These are phyloP conservation scores for Hypena proboscidalis DNA, from an alignment of 2,888 invertebrate genomes.

Conservation along the genomic window DNA sequence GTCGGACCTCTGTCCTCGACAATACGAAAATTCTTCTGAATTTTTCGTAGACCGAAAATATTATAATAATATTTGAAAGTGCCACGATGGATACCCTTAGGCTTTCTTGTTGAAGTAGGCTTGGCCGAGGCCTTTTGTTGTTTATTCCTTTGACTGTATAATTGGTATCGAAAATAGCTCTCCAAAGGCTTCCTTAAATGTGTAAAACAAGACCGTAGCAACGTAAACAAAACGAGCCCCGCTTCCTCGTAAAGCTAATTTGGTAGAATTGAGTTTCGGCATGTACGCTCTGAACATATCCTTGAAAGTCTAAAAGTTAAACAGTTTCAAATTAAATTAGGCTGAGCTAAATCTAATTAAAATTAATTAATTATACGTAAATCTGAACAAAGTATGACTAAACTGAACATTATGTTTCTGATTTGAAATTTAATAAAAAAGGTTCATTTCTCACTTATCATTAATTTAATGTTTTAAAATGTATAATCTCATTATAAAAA, in stretches of 20 bases:
- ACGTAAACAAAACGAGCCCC: not conserved
- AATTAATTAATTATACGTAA: not conserved
- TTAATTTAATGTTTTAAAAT: too few species aligned
- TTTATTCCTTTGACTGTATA: constrained; percentile 4
- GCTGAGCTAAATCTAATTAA: not conserved
- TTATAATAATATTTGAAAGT: not conserved
- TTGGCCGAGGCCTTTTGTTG: not conserved
- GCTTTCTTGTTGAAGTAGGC: not conserved
- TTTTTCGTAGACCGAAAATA: not conserved
- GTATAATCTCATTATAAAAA: too few species aligned
- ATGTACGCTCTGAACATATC: not conserved
- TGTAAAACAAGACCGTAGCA: not conserved
- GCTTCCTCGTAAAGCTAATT: not conserved
- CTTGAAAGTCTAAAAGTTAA: constrained; percentile 5
- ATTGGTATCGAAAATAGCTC: constrained; percentile 2
- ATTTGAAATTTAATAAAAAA: too few species aligned
- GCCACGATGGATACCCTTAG: not conserved
- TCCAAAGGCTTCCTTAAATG: not conserved
- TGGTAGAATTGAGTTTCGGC: not conserved
- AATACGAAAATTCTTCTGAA: constrained; percentile 7
- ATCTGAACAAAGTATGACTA: not conserved
- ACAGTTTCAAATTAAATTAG: constrained; percentile 5
- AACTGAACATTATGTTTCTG: not conserved
- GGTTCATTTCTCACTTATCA: not conserved
- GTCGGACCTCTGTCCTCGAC: constrained; percentile 16